Evolutionary conservation across 2,888 invertebrate genomes (phyloP), one percentile per base, ranked within the genome.

Genomic region (Nomada hirtipes): DNA sequence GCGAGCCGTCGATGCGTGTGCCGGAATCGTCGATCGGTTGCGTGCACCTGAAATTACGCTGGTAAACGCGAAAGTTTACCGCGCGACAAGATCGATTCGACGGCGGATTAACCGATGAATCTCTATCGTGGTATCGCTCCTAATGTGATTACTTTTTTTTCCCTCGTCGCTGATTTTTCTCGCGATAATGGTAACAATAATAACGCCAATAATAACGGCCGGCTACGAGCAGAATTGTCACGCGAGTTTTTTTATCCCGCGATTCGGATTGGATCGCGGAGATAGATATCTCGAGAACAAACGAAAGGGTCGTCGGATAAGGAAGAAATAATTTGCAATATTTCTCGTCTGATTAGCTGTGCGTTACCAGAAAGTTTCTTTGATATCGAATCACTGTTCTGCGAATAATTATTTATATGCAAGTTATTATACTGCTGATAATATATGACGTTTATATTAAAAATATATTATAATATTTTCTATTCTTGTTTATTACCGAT

Each of bases 1-100:
- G 91, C 90, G 90, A 91, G 86, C 79, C 89, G 89, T 89, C 88
- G 89, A 89, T 88, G 92, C 92, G 90, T 90, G 90, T 89, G 91
- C 82, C 79, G 68, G 81, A 87, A 86, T 82, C 85, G 88, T 87
- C 89, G 76, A n/a, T 79, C 71, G 59, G 47, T 64, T 69, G 73
- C 55, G 79, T 74, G 68, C 71, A 36, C 63, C 36, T 20, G 61
- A 50, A 61, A 61, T 74, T 59, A 20, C 68, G 10, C 52, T 36
- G 50, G 44, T 23, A 18, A 73, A 63, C 64, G 26, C 26, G 47
- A 52, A 73, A 57, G 64, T 78, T 68, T 60, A 29, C 50, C 63
- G 68, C 61, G 44, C 44, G 23, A 52, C 47, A 29, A 29, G 55
- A 61, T 72, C 80, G 80, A 80, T 72, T 68, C 50, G 55, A 11